Percentiles rank a stretch among this genome's conserved stretches.
phyloP scores from a whole-genome alignment of 2,888 invertebrate genomes.

The Acrobasis repandana region DNA sequence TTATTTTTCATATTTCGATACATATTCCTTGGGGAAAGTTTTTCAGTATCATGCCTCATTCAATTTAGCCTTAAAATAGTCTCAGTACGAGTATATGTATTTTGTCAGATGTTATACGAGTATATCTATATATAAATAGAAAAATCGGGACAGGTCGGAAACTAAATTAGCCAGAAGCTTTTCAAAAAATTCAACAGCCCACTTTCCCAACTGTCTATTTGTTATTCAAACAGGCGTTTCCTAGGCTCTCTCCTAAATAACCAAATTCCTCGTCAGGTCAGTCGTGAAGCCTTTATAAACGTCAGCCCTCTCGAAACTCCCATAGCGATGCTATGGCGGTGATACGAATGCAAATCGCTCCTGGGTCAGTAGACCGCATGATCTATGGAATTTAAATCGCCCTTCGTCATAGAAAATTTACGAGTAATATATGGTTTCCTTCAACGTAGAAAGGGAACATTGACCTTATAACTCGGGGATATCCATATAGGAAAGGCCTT shows the following conservation, averaged over 20 bases:
- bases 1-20: too few species aligned
- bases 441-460: not conserved
- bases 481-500: too few species aligned
- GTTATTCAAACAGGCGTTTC: slow-evolving; percentile 1
- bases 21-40: too few species aligned
- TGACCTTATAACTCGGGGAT: too few species aligned
- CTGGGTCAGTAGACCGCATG: slow-evolving; percentile 30
- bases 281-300: slow-evolving; percentile 3
- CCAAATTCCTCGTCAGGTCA: not conserved
- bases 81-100: too few species aligned
- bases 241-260: slow-evolving; percentile 12
- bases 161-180: not conserved
- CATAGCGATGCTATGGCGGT: slow-evolving; percentile 1
- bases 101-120: too few species aligned
- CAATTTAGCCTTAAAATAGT: too few species aligned
- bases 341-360: slow-evolving; percentile 17
- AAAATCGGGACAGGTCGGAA: too few species aligned
- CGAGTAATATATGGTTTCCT: not conserved
- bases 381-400: slow-evolving; percentile 34
- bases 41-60: too few species aligned
- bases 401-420: slow-evolving; percentile 10
- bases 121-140: too few species aligned
- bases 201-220: not conserved
- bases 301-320: not conserved
- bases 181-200: not conserved